These are phyloP conservation scores for Chrysodeixis includens DNA, from an alignment of 2,888 invertebrate species.

Conservation along the genomic window DNA sequence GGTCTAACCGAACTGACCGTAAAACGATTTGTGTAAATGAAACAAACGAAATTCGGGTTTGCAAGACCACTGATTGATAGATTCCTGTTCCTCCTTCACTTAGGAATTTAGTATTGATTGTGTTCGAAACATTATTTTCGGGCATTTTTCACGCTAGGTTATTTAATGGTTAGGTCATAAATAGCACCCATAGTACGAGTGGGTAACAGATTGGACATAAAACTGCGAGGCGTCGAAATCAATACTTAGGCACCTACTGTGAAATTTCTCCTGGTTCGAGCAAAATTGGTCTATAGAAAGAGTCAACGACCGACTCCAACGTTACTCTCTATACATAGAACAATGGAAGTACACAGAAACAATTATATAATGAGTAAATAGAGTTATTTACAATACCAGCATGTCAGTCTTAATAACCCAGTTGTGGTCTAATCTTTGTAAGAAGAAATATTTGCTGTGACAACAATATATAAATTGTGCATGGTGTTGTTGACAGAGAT, in stretches of 20 bases:
- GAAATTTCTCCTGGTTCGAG: background rate
- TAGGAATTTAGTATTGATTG: conserved; percentile 5
- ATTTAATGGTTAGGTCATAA: background rate
- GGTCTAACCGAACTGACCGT: conserved; percentile 48
- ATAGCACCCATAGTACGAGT: background rate
- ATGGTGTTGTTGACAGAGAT: conserved; percentile 5
- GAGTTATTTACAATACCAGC: conserved; percentile 8
- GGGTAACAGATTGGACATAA: background rate
- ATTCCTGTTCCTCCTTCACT: conserved; percentile 11
- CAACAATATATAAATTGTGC: conserved; percentile 40
- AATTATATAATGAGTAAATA: conserved; percentile 10
- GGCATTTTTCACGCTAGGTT: background rate
- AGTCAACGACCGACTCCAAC: conserved; percentile 1
- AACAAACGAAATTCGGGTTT: conserved; percentile 46
- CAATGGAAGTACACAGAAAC: background rate
- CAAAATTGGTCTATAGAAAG: background rate
- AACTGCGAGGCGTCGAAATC: background rate
- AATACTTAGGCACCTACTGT: background rate
- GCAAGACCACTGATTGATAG: conserved; percentile 43
- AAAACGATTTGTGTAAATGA: conserved; percentile 59
- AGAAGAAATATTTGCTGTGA: conserved; percentile 47
- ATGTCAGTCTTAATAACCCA: conserved; percentile 22
- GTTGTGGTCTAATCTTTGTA: conserved; percentile 36
- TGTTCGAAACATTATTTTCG: background rate
- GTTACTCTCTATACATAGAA: background rate